Base-by-base conservation (phyloP, 2,888 invertebrate genomes). In the Seira musarum region DNA sequence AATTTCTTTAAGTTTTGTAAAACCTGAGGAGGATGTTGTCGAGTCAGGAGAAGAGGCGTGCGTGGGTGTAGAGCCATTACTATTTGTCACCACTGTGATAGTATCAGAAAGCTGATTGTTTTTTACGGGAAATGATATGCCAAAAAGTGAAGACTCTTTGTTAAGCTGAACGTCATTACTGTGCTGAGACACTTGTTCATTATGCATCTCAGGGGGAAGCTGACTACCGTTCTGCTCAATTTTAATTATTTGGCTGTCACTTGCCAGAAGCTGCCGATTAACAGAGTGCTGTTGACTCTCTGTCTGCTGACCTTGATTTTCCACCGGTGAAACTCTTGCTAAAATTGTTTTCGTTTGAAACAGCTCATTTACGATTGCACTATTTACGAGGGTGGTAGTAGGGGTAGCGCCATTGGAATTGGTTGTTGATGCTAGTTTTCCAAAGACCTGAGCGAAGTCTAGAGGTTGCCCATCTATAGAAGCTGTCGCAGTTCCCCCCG, bases 361-460 rank as follows among this genome's bases (percentile, higher is more conserved):
- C 21, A 68, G 60, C 17, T 65, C 77, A 61, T 77, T 70, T 24
- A 67, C 67, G 15, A 75, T 61, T 22, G 53, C 64, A 21, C 46
- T 69, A 30, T 69, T 76, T 17, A 49, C 68, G 1, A 72, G 5
- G 2, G 53, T 24, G 15, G 40, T n/a, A 3, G 76, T n/a, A 15
- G 74, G 1, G 46, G 63, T 25, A 13, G 63, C 17, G 40, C n/a
- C n/a, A n/a, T n/a, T n/a, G n/a, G n/a, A n/a, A n/a, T 40, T 40
- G 57, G 61, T 35, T 60, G 71, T 46, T 57, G 78, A 24, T 71
- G 79, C 53, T 49, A 79, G 66, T 22, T 79, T 79, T 1, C 79
- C 72, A 72, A 79, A 79, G 53, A 79, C 79, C 71, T 78, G 78
- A 30, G 79, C 53, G 61, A 79, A 79, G 53, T 79, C 79, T 68